Base-by-base conservation (phyloP, 2,797 vertebrate species). In the Protosalanx chinensis region DNA sequence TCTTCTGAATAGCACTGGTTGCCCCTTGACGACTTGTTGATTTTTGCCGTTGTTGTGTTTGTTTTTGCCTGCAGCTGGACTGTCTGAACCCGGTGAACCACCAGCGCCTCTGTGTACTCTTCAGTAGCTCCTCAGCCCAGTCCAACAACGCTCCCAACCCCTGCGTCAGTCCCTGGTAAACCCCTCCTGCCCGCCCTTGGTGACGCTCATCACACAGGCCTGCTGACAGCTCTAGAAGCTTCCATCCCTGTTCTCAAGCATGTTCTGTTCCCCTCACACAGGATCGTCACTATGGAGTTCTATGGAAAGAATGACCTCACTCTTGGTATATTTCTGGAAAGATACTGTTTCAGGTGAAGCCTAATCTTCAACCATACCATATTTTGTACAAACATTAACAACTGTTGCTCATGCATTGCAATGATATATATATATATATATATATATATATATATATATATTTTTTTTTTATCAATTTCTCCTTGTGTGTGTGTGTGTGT, bases 201-300 rank as follows among this genome's bases (percentile, higher is more conserved):
- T 7, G 6, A 13, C 8, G 1, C 20, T 20, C 12, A 41, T 23
- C 20, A 23, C 37, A 29, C 23, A 29, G 41, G 46, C 5, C 41
- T 27, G 3, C 64, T 66, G 41, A 35, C 63, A 37, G n/a, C 12
- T n/a, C 20, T 64, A 64, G 30, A 62, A 32, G 57, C 23, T 13
- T 56, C 41, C 41, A 46, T 18, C 51, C 15, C 32, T 41, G 8
- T 53, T 56, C 30, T 56, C 12, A 60, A 30, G 30, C 46, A n/a
- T 30, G 27, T 53, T 41, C 37, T 46, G 41, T 46, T 46, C 41
- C 41, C 8, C 41, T 46, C 41, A 12, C 41, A 73, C 86, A 99
- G 98, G 98, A 98, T 98, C 73, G 98, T 99, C 78, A 97, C 96
- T 0, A 99, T 99, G 98, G 98, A 99, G 79, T 99, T 99, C 85